Evolutionary conservation across 1,140 invertebrate genomes (phyloP).

Genomic region (Gryllus bimaculatus): DNA sequence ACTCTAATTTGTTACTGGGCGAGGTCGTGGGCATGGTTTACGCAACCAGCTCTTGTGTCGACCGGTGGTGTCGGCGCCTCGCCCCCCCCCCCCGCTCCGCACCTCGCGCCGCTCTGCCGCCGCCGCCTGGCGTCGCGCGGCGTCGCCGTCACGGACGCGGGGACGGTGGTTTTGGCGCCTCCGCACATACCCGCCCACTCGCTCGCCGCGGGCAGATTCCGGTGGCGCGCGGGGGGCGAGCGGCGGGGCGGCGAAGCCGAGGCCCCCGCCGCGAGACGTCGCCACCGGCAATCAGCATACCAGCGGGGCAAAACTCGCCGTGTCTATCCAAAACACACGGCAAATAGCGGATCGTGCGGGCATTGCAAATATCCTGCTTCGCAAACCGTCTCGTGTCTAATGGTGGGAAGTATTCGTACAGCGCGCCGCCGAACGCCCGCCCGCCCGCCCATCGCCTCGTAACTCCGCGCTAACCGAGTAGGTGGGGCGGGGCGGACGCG

Average conservation of each 20-base stretch:
- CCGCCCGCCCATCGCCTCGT: no score
- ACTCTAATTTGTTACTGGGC: no score
- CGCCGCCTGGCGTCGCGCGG: not conserved
- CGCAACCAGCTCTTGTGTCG: no score
- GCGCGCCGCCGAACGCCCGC: no score
- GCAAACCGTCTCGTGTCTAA: conserved; percentile 3
- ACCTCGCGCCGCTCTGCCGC: no score
- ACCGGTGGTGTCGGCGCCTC: no score
- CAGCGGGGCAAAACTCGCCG: not conserved
- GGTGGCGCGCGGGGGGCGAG: no score
- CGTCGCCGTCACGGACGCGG: not conserved
- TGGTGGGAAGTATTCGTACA: not conserved
- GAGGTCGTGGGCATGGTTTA: no score
- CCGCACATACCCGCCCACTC: not conserved
- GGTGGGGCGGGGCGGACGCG: no score
- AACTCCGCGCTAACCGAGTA: no score
- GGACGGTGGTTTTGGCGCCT: not conserved
- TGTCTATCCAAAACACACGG: not conserved
- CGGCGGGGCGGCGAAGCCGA: not conserved
- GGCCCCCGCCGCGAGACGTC: not conserved
- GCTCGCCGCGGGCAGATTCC: not conserved
- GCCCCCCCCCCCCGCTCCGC: no score
- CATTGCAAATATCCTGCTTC: not conserved
- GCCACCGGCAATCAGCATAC: not conserved
- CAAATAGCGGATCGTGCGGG: not conserved